Percentiles rank a stretch among this genome's conserved stretches.
These are phyloP conservation scores for Camptogramma bilineatum DNA, from an alignment of 2,888 invertebrate species.

Conservation along the genomic window DNA sequence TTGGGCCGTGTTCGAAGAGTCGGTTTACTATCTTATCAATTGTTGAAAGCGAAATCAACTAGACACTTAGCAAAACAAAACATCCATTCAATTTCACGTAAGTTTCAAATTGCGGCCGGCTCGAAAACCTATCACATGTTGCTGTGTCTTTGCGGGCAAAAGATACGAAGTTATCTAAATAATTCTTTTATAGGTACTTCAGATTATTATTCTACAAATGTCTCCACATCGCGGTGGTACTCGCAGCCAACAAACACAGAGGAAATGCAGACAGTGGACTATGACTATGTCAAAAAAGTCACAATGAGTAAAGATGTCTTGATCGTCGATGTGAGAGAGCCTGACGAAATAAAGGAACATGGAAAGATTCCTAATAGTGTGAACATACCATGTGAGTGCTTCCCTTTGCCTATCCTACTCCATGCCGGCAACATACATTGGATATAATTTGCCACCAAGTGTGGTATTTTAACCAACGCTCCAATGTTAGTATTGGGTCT, in stretches of 20 bases:
- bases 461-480: too few relatives aligned
- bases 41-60: slow-evolving; percentile 11
- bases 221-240: slow-evolving; percentile 48
- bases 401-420: too few relatives aligned
- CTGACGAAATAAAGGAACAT: slow-evolving; percentile 88
- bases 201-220: slow-evolving; percentile 20
- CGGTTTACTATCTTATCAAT: slow-evolving; percentile 12
- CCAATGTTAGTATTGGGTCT: too few relatives aligned
- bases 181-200: slow-evolving; percentile 26
- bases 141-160: background rate
- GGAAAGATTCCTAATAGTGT: slow-evolving; percentile 90
- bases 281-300: slow-evolving; percentile 74
- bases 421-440: too few relatives aligned
- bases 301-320: slow-evolving; percentile 61
- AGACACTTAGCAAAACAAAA: slow-evolving; percentile 1
- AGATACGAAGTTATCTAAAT: background rate
- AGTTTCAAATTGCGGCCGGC: background rate
- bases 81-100: slow-evolving; percentile 11
- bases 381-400: slow-evolving; percentile 89
- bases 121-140: too few relatives aligned
- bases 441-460: too few relatives aligned
- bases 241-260: slow-evolving; percentile 51
- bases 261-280: slow-evolving; percentile 68
- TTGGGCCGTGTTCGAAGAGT: slow-evolving; percentile 22
- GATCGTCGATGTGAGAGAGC: slow-evolving; percentile 92